Evolutionary conservation across 2,113 vertebrate genomes (phyloP), one percentile per base, ranked within the genome.

Genomic region (Lampris megalopsis): DNA sequence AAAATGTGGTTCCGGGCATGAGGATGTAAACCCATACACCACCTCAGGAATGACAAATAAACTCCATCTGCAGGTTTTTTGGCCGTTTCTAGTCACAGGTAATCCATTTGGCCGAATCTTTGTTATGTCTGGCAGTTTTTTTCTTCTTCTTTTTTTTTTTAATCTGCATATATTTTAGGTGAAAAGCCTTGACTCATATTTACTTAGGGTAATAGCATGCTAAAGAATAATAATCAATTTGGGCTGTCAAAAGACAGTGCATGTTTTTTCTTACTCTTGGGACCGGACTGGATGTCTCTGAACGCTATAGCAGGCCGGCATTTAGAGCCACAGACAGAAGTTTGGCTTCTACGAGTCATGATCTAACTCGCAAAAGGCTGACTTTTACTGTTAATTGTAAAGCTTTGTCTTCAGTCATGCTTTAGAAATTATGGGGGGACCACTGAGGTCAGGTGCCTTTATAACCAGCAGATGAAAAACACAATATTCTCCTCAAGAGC

Each of bases 61-160:
- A 7, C 42, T 9, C 35, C 9, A 35, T 6, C 42, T 47, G 42
- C 1, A 47, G 13, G 45, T 4, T 47, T 61, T 48, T 38, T 61
- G 42, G 37, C 4, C 36, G 36, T 63, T 67, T 37, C 41, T 52
- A 48, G 11, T 65, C 48, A 36, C 49, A 56, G 53, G 9, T 58
- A 7, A 41, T 42, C 7, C 35, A 62, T 52, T 69, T 70, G 38
- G 45, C 65, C 75, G 83, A 68, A 59, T 49, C 79, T 74, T 47
- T 79, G 60, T 82, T 82, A 75, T 68, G 64, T 68, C 73, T 85
- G 59, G 9, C 37, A 43, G 57, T 63, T 47, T 9, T 50, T 54
- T 45, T 24, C 0, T 24, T 24, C 24, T 24, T 24, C 24, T 24
- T 24, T 24, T 24, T 24, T 24, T 24, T 24, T 24, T 24, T 24